Base-by-base conservation (phyloP, 2,888 invertebrate species). In the Machimus rusticus region DNA sequence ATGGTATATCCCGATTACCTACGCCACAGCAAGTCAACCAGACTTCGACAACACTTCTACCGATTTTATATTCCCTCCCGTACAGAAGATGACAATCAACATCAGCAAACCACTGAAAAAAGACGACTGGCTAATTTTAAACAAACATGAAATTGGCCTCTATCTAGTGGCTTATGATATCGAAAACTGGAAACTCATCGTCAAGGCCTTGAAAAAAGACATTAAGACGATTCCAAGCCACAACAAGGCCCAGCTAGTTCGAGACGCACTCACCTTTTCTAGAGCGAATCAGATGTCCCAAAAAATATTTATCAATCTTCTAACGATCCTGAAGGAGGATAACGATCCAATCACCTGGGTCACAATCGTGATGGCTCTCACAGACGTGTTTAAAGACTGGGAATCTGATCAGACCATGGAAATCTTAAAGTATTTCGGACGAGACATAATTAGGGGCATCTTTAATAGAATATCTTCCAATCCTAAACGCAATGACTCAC, bases 221-320 rank as follows among this genome's bases (percentile, higher is more conserved):
- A 96, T 95, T 89, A 92, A 93, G 89, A 94, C 94, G 34, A 96
- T 98, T 86, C 95, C 96, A 89, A 93, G 95, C 1, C 95, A 95
- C 79, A 98, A 98, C 91, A 93, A 98, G 84, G 97, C 97, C 0
- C 97, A 98, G 90, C 93, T 99, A 81, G 94, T 99, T 14, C 97
- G 98, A 89, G 98, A 99, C 91, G 94, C 95, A 0, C 89, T 88
- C 14, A 90, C 57, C 4, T 82, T 82, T 31, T 28, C 39, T 12
- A 34, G 12, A 19, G 5, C 57, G 5, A 37, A 57, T n/a, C 16
- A 34, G 1, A 16, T 82, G 37, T 23, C 12, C 16, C 57, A 57
- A 31, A 23, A 82, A 82, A 19, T 82, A 0, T 37, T 82, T 0
- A 91, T 95, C 31, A 93, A 93, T 85, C 89, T 95, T 19, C 92